Conservation (phyloP, 1,140 invertebrate species). For the Nasonia giraulti region DNA sequence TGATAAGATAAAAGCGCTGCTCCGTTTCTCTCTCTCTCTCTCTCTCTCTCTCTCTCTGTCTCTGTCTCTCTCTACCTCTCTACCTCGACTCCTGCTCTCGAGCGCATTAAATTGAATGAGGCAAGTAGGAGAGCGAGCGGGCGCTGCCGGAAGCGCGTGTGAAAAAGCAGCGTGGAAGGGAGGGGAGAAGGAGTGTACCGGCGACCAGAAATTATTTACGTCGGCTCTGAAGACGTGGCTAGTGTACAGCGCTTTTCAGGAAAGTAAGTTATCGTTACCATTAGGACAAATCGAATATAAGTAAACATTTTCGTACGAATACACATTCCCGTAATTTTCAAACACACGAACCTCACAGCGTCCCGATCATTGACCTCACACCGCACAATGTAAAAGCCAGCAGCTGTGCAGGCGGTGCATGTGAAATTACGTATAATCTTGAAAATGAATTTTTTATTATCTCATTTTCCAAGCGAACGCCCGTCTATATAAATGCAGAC, state of each 20-base stretch:
- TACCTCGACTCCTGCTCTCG: neutral
- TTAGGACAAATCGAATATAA: no score
- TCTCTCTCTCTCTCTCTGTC: neutral
- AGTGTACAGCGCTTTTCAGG: no score
- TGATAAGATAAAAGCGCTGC: constrained; percentile 49
- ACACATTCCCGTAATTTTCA: neutral
- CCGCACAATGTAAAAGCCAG: neutral
- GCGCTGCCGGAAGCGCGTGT: constrained; percentile 39
- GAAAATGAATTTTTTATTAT: constrained; percentile 21
- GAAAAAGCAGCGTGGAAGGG: constrained; percentile 11
- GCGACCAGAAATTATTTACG: constrained; percentile 11
- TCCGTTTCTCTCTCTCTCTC: neutral
- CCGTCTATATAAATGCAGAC: neutral
- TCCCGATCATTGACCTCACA: neutral
- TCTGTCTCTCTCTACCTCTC: neutral
- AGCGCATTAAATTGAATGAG: constrained; percentile 40
- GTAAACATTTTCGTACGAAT: no score
- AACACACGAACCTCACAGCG: neutral
- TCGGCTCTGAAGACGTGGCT: no score
- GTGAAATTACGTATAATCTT: constrained; percentile 1
- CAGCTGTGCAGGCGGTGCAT: neutral
- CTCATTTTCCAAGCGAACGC: constrained; percentile 23
- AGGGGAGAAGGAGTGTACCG: neutral
- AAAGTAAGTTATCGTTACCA: no score
- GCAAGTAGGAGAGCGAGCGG: neutral